Base-by-base conservation (phyloP, 2,113 vertebrate genomes). In the Sarotherodon lohbergeri region DNA sequence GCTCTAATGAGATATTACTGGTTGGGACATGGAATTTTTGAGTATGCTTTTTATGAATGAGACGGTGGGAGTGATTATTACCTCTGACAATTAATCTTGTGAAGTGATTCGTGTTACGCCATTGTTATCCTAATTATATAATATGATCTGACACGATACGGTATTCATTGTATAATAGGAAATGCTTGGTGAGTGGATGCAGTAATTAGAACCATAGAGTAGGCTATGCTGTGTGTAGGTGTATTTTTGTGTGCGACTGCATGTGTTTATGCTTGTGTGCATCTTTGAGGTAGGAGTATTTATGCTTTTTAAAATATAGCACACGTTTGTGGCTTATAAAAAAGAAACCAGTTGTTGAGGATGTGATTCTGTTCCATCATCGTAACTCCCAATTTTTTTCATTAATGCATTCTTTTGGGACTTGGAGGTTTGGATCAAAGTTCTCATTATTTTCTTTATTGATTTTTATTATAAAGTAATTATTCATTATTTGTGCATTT, bases 1-100 rank as follows among this genome's bases (percentile, higher is more conserved):
- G 94, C 89, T 91, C 80, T 94, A 92, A 93, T 94, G 89, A 92
- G 91, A 90, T 92, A 88, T 87, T 91, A 84, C 76, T 84, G 52
- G 80, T 83, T 82, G 85, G 82, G 83, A 92, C 86, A 86, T 66
- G 63, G 87, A 88, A 91, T 86, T 66, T 52, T 55, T 41, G 55
- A 89, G 56, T 66, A 57, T 79, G 81, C 19, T 80, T 87, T 82
- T 86, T 84, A 92, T 94, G 88, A 94, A 94, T 93, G 90, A 90
- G 81, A 90, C 84, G 36, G 88, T 7, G 56, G 61, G 50, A 88
- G 80, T 78, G 76, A 92, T 92, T 84, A 85, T 61, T 36, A 56
- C 81, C 76, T 57, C 80, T 73, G 52, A 85, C 85, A 88, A 90
- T 92, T 91, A 92, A 85, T 90, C 82, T 61, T 24, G 59, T 46